Base-by-base conservation (phyloP, 1,140 invertebrate genomes). In the Pygmarrhopalites habei region DNA sequence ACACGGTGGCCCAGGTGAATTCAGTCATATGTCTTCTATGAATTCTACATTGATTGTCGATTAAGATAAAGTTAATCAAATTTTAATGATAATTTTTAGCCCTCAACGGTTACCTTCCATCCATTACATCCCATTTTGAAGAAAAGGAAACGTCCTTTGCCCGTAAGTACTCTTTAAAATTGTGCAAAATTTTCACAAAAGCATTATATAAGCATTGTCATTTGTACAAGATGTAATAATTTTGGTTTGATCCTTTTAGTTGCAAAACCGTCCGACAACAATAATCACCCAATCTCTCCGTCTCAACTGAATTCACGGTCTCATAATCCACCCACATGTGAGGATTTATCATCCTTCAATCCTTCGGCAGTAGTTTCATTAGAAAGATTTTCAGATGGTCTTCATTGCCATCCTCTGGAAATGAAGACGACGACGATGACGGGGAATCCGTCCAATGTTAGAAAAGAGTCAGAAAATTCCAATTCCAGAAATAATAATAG, bases 261-360 rank as follows among this genome's bases (percentile, higher is more conserved):
- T n/a, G n/a, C n/a, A n/a, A n/a, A n/a, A n/a, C n/a, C n/a, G n/a
- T n/a, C 35, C 58, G 64, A 1, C 66, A 71, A 71, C 47, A 71
- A 71, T 52, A 71, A 71, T 51, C 63, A 64, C 29, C 69, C 69
- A 43, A 66, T 71, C 44, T 71, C 69, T 15, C 69, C 69, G 30
- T 68, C 64, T 17, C 62, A 68, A 23, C 25, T 68, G 19, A 68
- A 68, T 30, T 35, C 63, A 17, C n/a, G n/a, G n/a, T n/a, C n/a
- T n/a, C n/a, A n/a, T n/a, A n/a, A n/a, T n/a, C n/a, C n/a, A n/a
- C 30, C 65, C 2, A 57, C 64, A 4, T 32, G 30, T 17, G 58
- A 62, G 44, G 69, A 71, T 49, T 58, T 71, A 19, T 39, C 23
- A 14, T 64, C 66, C 12, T 68, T 68, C 32, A 63, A 65, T 41